Conservation (phyloP, 2,113 vertebrate species). For the Bufo gargarizans region DNA sequence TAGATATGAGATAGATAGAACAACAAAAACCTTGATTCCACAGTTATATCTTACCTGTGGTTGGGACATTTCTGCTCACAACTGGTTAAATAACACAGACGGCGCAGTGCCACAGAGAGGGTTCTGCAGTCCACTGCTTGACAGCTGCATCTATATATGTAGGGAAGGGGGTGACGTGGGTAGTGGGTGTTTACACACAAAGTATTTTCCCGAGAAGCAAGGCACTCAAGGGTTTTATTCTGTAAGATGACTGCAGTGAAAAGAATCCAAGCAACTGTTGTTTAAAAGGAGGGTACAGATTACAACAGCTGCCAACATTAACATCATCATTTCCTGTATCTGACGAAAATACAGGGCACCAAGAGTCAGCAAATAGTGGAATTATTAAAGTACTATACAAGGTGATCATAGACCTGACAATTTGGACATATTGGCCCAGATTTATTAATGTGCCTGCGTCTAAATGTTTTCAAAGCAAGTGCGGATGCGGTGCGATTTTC, state of each 20-base stretch:
- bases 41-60: slow-evolving; percentile 11
- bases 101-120: background rate
- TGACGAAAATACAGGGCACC: background rate
- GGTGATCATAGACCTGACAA: too few relatives aligned
- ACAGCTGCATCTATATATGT: slow-evolving; percentile 42
- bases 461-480: too few relatives aligned
- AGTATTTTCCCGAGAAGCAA: slow-evolving; percentile 26
- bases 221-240: slow-evolving; percentile 15
- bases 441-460: too few relatives aligned
- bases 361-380: background rate
- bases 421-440: too few relatives aligned
- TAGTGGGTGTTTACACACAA: slow-evolving; percentile 25
- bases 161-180: slow-evolving; percentile 28
- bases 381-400: background rate
- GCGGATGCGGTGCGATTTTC: too few relatives aligned
- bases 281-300: slow-evolving; percentile 9
- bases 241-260: slow-evolving; percentile 43
- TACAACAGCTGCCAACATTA: slow-evolving; percentile 18
- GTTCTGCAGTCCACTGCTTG: slow-evolving; percentile 9
- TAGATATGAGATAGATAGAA: too few relatives aligned
- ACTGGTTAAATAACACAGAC: background rate
- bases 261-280: slow-evolving; percentile 53
- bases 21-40: too few relatives aligned
- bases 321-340: background rate
- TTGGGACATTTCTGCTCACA: slow-evolving; percentile 42